Evolutionary conservation across 2,888 invertebrate species (phyloP), one percentile per base, ranked within the genome.

Genomic region (Loripinus fragilis): DNA sequence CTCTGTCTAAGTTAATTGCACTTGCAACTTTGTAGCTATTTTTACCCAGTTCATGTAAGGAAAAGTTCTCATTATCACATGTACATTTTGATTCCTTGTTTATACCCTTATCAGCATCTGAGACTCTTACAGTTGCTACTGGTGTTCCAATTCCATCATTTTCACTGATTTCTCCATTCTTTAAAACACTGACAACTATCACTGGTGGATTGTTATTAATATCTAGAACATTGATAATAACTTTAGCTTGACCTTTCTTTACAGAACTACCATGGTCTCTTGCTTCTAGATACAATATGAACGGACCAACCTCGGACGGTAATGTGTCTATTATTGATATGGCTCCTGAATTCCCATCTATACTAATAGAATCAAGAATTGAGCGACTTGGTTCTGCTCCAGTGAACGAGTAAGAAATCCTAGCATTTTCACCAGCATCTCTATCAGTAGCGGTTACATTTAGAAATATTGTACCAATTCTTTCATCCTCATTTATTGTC

Each of bases 121-220:
- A 80, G 5, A 98, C 97, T 0, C 97, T 97, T 15, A 99, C 97
- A 5, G 98, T 98, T 0, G 98, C 98, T 0, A 99, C 98, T 25
- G 98, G 96, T 33, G 97, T 97, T 38, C 97, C 97, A 91, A 97
- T 97, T 69, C 95, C 95, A 0, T 98, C 97, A 93, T 98, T 90
- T 83, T 94, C 94, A 3, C 76, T 65, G 2, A 93, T 91, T 23
- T 87, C 81, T 42, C 93, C 93, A 2, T 96, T 96, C 20, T 72
- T 73, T 15, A 83, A 50, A 73, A 98, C 94, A 93, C 97, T 97
- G 20, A 97, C 97, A 85, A 96, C 97, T 0, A 97, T 95, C 2
- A 96, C 95, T 76, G 97, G 97, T 0, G 97, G 97, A 93, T 98
- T 98, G 95, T 99, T 98, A 83, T 96, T 94, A 0, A 98, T 97